Conservation (phyloP, 2,113 vertebrate species). For the Ptyas mucosa region DNA sequence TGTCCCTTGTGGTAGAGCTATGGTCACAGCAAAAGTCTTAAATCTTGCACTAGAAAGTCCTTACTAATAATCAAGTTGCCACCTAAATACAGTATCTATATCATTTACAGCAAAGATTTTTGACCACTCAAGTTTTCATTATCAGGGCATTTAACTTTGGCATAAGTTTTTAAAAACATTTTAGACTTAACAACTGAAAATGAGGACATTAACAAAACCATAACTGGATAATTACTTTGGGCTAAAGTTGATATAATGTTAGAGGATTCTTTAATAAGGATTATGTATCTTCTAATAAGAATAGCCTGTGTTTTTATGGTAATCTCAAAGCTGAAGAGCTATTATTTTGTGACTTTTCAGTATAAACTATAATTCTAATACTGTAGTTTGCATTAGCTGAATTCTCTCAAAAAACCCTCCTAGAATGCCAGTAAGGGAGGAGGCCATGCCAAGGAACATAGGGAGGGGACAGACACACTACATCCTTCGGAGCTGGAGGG, state of each 20-base stretch:
- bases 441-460: conserved; percentile 51
- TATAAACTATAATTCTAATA: neutral
- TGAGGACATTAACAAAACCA: neutral
- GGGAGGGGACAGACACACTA: neutral
- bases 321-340: neutral
- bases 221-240: neutral
- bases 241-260: neutral
- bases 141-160: neutral
- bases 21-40: neutral
- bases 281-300: neutral
- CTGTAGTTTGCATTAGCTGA: neutral
- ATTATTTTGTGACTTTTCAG: neutral
- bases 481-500: conserved; percentile 21
- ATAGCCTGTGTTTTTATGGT: neutral
- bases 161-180: neutral
- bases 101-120: neutral
- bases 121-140: neutral
- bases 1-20: neutral
- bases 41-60: neutral
- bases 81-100: neutral
- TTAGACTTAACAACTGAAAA: neutral
- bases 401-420: conserved; percentile 16
- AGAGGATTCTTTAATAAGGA: neutral
- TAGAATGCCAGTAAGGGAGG: conserved; percentile 60
- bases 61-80: neutral